Conservation (phyloP, 1,140 invertebrate genomes). For the Platyscapa corneri region DNA sequence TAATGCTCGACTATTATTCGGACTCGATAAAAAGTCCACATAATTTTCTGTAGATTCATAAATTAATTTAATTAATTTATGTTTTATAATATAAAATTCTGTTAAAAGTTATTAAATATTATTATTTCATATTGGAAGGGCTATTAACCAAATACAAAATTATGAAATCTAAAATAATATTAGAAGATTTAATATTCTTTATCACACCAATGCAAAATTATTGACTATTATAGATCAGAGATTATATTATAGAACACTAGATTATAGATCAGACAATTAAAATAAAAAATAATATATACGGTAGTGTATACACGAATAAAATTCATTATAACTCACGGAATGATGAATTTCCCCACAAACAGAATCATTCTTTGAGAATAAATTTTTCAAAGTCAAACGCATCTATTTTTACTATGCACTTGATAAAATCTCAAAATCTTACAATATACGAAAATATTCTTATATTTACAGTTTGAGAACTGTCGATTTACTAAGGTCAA, state of each 20-base stretch:
- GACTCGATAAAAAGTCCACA: neutral
- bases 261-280: no score
- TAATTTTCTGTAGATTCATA: conserved; percentile 33
- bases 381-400: neutral
- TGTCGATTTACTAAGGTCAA: conserved; percentile 2
- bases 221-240: neutral
- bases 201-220: conserved; percentile 19
- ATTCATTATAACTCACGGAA: neutral
- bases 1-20: neutral
- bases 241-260: no score
- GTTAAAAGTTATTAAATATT: no score
- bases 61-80: conserved; percentile 44
- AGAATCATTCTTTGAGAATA: neutral
- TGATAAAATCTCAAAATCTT: conserved; percentile 18
- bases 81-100: no score
- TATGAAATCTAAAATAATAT: conserved; percentile 36
- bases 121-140: conserved; percentile 18
- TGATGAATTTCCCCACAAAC: neutral
- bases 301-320: neutral
- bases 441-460: neutral
- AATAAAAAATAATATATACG: neutral
- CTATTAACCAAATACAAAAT: neutral
- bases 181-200: conserved; percentile 15
- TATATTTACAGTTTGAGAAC: neutral
- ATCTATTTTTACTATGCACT: neutral